These are phyloP conservation scores for Quiscalus mexicanus DNA, from an alignment of 2,113 vertebrate species.

Conservation along the genomic window DNA sequence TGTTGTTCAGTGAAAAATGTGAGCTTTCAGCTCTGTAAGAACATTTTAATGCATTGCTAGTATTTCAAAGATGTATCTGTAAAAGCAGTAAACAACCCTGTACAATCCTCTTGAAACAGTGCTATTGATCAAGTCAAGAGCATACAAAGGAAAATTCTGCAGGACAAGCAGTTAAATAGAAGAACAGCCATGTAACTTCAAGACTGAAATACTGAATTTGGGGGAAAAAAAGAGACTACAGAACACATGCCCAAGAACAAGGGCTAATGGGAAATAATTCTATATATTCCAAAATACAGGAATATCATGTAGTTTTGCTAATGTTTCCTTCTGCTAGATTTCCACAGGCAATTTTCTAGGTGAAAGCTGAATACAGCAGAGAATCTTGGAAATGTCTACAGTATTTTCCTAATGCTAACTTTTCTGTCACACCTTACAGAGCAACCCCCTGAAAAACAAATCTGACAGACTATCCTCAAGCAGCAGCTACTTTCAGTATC, in stretches of 20 bases:
- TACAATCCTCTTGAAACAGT: neutral
- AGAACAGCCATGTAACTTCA: neutral
- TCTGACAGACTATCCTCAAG: neutral
- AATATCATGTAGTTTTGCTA: rapidly evolving
- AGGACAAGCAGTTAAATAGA: neutral
- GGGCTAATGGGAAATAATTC: neutral
- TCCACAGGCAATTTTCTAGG: neutral
- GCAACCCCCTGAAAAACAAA: neutral
- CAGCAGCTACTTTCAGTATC: neutral
- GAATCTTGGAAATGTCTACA: neutral
- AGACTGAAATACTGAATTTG: neutral
- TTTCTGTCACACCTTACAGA: neutral
- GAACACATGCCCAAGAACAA: neutral
- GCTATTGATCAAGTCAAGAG: neutral
- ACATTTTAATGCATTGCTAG: neutral
- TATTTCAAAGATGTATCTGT: neutral
- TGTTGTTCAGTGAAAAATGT: neutral
- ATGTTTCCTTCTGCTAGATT: neutral
- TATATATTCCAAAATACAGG: neutral
- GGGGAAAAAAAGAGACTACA: neutral
- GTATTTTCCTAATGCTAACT: neutral
- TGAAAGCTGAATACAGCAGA: neutral
- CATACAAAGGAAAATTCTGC: neutral
- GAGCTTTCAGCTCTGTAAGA: neutral
- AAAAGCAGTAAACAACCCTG: neutral